phyloP scores from a whole-genome alignment of 2,113 vertebrate genomes.

The Crotalus helleri region DNA sequence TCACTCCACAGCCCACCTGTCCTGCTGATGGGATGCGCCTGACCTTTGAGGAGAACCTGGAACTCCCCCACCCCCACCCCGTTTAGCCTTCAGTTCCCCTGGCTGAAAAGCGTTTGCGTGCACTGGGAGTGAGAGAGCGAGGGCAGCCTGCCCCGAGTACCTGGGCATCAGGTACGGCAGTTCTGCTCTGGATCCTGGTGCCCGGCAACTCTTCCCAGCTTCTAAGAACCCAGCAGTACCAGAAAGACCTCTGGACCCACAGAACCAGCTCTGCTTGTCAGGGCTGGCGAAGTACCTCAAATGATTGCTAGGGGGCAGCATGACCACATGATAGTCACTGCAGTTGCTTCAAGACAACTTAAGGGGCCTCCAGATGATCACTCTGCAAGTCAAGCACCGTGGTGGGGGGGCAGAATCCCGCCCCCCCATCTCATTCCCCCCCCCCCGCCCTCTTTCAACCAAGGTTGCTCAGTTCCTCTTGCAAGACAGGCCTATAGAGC shows the following conservation, averaged over 20 bases:
- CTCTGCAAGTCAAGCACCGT: not conserved
- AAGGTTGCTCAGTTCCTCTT: not conserved
- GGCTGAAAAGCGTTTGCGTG: not conserved
- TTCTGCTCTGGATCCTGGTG: not conserved
- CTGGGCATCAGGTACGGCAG: not conserved
- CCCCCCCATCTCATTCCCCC: not conserved
- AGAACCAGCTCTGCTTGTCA: not conserved
- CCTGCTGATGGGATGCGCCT: not conserved
- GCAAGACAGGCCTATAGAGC: not conserved
- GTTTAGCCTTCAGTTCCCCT: not conserved
- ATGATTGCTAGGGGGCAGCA: slow-evolving; percentile 51
- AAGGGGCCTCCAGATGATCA: not conserved
- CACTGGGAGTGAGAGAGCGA: not conserved
- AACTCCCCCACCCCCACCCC: no score
- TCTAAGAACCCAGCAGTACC: not conserved
- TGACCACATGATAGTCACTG: slow-evolving; percentile 27
- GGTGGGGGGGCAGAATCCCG: not conserved
- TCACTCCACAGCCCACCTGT: no score
- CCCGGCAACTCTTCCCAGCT: not conserved
- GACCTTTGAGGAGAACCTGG: not conserved
- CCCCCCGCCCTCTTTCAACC: not conserved
- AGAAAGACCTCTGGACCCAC: not conserved
- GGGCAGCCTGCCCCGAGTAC: not conserved
- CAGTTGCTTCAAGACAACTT: not conserved
- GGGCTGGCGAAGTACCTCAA: not conserved